These are phyloP conservation scores for Gorsachius magnificus DNA, from an alignment of 2,797 vertebrate genomes.

Conservation along the genomic window DNA sequence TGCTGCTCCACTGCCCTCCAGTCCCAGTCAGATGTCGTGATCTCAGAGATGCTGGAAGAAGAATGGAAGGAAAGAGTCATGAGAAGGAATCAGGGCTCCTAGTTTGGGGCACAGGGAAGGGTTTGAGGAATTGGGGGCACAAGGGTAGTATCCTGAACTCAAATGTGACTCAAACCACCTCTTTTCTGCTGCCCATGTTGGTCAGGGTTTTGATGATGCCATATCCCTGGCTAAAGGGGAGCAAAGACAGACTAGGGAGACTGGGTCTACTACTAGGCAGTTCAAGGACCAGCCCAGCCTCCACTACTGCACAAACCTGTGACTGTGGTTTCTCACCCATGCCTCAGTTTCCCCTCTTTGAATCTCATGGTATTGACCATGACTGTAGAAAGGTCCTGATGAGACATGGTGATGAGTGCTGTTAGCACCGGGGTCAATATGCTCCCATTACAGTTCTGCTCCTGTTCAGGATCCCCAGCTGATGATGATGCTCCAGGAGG, in stretches of 20 bases:
- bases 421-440: not conserved
- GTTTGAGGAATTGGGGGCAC: not conserved
- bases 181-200: not conserved
- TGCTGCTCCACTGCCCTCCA: not conserved
- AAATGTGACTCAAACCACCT: not conserved
- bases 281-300: not conserved
- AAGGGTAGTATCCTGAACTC: not conserved
- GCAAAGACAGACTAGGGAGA: not conserved
- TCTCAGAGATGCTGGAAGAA: not conserved
- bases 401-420: too few species aligned
- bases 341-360: not conserved
- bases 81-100: not conserved
- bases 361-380: not conserved
- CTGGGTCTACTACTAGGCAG: not conserved
- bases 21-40: not conserved
- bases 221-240: not conserved
- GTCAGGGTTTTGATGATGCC: not conserved
- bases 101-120: not conserved
- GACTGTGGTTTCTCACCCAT: not conserved
- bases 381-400: not conserved
- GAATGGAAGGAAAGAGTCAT: not conserved
- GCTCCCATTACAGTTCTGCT: not conserved
- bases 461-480: not conserved
- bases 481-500: not conserved
- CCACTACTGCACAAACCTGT: not conserved